Conservation (phyloP, 2,888 invertebrate species). For the Schrankia costaestrigalis region DNA sequence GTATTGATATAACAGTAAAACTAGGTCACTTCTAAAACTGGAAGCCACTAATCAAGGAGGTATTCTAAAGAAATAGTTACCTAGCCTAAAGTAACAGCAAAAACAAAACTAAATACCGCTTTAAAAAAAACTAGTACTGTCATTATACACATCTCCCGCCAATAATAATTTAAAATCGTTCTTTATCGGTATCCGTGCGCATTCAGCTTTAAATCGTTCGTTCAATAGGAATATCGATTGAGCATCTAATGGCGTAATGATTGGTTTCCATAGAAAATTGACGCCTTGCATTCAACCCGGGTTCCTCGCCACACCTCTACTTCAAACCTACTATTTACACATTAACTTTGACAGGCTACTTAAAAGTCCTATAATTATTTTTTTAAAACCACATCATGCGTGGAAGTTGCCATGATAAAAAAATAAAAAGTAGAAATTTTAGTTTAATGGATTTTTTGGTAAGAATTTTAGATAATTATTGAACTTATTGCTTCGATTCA, state of each 20-base stretch:
- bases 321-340: constrained; percentile 73
- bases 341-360: constrained; percentile 76
- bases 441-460: constrained; percentile 61
- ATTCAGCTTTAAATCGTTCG: constrained; percentile 28
- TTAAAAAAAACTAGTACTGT: no score
- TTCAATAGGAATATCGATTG: constrained; percentile 74
- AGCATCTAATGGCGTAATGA: constrained; percentile 75
- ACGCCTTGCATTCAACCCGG: constrained; percentile 61
- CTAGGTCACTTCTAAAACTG: no score
- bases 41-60: no score
- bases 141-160: no score
- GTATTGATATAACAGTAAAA: no score
- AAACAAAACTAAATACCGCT: no score
- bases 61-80: no score
- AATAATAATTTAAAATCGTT: no score
- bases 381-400: constrained; percentile 57
- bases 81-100: no score
- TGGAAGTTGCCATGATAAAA: constrained; percentile 56
- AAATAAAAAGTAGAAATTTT: constrained; percentile 15
- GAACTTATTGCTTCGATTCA: constrained; percentile 52
- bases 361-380: constrained; percentile 44
- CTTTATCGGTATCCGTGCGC: constrained; percentile 3
- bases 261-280: constrained; percentile 69
- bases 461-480: constrained; percentile 56
- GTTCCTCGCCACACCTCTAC: constrained; percentile 51